Conservation (phyloP, 2,888 invertebrate genomes). For the Druceiella hillmani region DNA sequence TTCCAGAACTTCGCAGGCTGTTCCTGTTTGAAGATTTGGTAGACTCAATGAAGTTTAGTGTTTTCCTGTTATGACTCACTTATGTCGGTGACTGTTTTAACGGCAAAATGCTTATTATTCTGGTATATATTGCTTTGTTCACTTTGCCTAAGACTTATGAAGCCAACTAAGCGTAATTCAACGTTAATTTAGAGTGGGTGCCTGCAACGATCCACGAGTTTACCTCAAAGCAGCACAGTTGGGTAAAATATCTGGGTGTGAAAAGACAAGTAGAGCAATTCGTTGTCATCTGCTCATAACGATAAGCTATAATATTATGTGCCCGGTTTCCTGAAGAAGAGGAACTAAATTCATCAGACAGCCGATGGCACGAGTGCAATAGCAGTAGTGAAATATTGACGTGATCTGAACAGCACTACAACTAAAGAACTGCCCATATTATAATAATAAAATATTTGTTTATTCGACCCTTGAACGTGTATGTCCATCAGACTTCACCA, state of each 20-base stretch:
- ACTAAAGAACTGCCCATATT: too few species aligned
- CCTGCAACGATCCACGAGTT: conserved; percentile 84
- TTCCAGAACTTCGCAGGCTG: conserved; percentile 78
- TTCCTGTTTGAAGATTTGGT: conserved; percentile 96
- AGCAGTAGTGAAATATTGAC: too few species aligned
- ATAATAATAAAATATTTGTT: too few species aligned
- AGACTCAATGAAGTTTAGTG: conserved; percentile 93
- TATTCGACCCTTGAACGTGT: too few species aligned
- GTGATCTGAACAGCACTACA: too few species aligned
- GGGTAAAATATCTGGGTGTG: conserved; percentile 79
- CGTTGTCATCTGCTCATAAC: too few species aligned
- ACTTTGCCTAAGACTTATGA: conserved; percentile 95
- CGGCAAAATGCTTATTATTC: conserved; percentile 95
- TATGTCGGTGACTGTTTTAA: conserved; percentile 99
- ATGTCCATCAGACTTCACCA: too few species aligned
- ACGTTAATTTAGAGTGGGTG: conserved; percentile 83
- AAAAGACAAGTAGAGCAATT: conserved; percentile 76
- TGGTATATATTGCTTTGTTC: conserved; percentile 90
- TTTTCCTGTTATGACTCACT: conserved; percentile 93
- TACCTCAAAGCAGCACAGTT: conserved; percentile 85
- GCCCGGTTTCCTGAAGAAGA: too few species aligned
- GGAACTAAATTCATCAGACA: too few species aligned
- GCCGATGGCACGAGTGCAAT: too few species aligned
- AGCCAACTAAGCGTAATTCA: conserved; percentile 89
- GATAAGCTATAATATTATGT: too few species aligned